Conservation (phyloP, 2,797 vertebrate species). For the Spinus olivaceus region DNA sequence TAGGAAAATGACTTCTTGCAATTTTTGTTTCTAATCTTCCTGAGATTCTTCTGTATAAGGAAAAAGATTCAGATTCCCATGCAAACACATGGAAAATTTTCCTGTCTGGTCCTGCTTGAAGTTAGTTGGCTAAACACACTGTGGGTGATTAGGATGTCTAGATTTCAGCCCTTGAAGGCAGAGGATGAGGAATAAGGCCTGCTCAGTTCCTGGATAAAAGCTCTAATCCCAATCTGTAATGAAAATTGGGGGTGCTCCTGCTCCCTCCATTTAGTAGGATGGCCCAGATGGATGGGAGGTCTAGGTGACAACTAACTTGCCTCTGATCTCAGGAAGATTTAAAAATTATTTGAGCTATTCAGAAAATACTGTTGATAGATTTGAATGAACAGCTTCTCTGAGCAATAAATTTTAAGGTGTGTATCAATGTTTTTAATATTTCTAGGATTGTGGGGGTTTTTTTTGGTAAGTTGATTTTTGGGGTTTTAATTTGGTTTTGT, state of each 20-base stretch:
- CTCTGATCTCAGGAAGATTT: background rate
- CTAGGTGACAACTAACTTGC: background rate
- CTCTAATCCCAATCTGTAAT: background rate
- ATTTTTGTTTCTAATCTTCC: background rate
- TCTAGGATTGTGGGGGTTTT: background rate
- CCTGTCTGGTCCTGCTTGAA: background rate
- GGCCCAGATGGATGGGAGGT: background rate
- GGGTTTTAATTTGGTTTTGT: background rate
- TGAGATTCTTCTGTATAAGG: background rate
- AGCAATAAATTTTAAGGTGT: background rate
- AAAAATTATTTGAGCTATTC: background rate
- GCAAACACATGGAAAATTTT: background rate
- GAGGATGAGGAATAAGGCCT: background rate
- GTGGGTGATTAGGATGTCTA: background rate
- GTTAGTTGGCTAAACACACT: background rate
- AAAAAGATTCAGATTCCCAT: background rate
- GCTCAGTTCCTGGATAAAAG: background rate
- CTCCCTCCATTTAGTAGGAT: background rate
- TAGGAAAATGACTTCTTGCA: background rate
- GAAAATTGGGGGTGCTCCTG: background rate
- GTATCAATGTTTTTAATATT: background rate
- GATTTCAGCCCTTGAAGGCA: background rate
- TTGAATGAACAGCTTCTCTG: background rate
- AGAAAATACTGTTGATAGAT: background rate
- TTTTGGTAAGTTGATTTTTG: rapidly evolving